Percentiles rank a stretch among this genome's conserved stretches.
Evolutionary conservation across 2,888 invertebrate genomes (phyloP).

Genomic region (Linyphia triangularis): DNA sequence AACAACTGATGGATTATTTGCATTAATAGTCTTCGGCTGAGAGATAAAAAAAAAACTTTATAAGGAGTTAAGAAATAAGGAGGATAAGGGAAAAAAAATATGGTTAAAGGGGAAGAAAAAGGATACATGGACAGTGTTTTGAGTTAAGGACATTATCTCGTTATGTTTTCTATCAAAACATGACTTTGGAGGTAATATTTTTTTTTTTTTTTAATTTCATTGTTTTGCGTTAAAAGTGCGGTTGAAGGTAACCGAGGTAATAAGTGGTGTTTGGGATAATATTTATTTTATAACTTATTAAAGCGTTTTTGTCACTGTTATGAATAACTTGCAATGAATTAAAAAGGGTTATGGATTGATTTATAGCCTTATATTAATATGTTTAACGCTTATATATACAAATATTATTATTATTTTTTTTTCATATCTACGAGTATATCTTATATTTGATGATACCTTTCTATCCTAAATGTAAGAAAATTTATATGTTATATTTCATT

Average conservation of each 20-base stretch:
- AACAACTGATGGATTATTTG: constrained; percentile 75
- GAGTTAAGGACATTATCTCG: constrained; percentile 74
- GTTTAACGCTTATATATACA: no score
- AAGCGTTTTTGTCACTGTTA: background rate
- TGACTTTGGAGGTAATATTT: constrained; percentile 65
- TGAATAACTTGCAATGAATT: no score
- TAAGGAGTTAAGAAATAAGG: constrained; percentile 59
- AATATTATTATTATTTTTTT: no score
- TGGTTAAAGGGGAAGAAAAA: constrained; percentile 49
- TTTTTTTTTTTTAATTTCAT: constrained; percentile 36
- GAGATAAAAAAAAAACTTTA: constrained; percentile 35
- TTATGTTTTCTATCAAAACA: constrained; percentile 75
- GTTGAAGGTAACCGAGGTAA: constrained; percentile 54
- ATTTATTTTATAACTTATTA: constrained; percentile 58
- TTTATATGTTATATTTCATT: no score
- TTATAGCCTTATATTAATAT: no score
- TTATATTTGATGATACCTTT: no score
- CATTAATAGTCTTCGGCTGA: constrained; percentile 67
- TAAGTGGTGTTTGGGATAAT: constrained; percentile 55
- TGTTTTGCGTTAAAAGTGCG: constrained; percentile 42
- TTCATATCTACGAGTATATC: no score
- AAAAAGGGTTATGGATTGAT: no score
- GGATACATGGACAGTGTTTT: constrained; percentile 67
- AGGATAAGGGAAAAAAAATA: background rate
- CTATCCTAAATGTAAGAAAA: no score